A percentile compares a stretch with the other conserved stretches of the same genome.
phyloP scores from a whole-genome alignment of 1,140 invertebrate genomes.

The Aleiodes sp. region DNA sequence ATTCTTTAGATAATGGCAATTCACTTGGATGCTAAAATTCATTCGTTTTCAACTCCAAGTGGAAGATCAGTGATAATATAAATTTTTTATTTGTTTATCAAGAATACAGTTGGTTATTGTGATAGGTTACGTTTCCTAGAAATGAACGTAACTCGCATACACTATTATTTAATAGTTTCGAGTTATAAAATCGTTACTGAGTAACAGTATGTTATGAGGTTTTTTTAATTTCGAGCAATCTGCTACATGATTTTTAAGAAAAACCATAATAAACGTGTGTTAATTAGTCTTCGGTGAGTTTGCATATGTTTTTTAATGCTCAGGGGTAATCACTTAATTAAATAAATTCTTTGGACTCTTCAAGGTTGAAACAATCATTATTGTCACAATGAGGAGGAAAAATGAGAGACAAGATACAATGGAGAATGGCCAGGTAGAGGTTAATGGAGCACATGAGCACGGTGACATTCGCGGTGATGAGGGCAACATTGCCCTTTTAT shows the following conservation, averaged over 20 bases:
- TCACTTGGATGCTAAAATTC: not conserved
- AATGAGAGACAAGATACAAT: slow-evolving; percentile 30
- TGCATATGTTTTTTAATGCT: not conserved
- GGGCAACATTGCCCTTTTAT: slow-evolving; percentile 82
- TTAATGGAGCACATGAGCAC: slow-evolving; percentile 44
- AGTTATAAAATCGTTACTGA: not conserved
- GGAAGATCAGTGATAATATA: not conserved
- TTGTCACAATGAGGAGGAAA: slow-evolving; percentile 40
- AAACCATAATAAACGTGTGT: not conserved
- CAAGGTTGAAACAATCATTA: not conserved
- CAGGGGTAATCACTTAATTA: not conserved
- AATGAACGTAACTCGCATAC: not conserved
- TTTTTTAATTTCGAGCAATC: not conserved
- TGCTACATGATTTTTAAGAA: not conserved
- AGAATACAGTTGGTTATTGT: not conserved
- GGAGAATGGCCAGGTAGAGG: slow-evolving; percentile 32
- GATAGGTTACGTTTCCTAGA: not conserved
- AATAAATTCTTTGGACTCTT: not conserved
- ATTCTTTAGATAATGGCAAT: not conserved
- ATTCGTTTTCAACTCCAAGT: not conserved
- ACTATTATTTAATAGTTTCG: not conserved
- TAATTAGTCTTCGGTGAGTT: not conserved
- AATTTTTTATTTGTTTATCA: not conserved
- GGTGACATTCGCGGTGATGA: slow-evolving; percentile 77
- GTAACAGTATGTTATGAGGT: too few relatives aligned